phyloP scores from a whole-genome alignment of 2,797 vertebrate species.

The Bryconaethiops microstoma region DNA sequence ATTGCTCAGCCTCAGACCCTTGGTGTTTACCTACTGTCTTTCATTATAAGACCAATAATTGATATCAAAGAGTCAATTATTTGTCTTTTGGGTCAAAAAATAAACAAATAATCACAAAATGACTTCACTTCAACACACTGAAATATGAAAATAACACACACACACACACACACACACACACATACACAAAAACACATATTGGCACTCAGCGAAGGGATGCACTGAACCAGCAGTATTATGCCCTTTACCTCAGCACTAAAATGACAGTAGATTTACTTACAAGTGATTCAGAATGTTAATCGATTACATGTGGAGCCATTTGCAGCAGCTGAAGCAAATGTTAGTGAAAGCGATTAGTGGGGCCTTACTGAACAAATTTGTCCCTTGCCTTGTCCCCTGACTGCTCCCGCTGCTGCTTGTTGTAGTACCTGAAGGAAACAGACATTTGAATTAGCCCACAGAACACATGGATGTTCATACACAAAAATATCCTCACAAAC shows the following conservation, averaged over 20 bases:
- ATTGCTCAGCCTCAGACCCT: conserved; percentile 22
- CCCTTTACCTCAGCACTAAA: not conserved
- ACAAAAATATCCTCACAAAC: not conserved
- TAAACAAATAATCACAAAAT: not conserved
- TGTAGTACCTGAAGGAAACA: conserved; percentile 80
- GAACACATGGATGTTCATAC: conserved; percentile 12
- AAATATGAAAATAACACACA: conserved; percentile 21
- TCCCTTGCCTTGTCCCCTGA: conserved; percentile 89
- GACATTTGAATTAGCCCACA: conserved; percentile 12
- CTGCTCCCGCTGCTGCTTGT: conserved; percentile 82
- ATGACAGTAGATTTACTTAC: conserved; percentile 4
- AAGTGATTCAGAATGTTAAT: conserved; percentile 60
- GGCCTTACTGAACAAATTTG: conserved; percentile 90
- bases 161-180: conserved; percentile 20
- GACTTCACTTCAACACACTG: conserved; percentile 8
- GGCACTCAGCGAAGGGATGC: not conserved
- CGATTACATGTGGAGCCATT: conserved; percentile 58
- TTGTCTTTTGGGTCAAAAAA: not conserved
- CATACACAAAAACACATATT: conserved; percentile 8
- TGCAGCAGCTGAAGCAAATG: conserved; percentile 54
- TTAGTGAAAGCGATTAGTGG: conserved; percentile 72
- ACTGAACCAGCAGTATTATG: not conserved
- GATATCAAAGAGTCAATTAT: conserved; percentile 17
- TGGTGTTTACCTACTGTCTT: conserved; percentile 5
- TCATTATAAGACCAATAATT: conserved; percentile 4